A percentile compares a stretch with the other conserved stretches of the same genome.
Evolutionary conservation across 2,888 invertebrate genomes (phyloP).

Genomic region (Clostera curtula): DNA sequence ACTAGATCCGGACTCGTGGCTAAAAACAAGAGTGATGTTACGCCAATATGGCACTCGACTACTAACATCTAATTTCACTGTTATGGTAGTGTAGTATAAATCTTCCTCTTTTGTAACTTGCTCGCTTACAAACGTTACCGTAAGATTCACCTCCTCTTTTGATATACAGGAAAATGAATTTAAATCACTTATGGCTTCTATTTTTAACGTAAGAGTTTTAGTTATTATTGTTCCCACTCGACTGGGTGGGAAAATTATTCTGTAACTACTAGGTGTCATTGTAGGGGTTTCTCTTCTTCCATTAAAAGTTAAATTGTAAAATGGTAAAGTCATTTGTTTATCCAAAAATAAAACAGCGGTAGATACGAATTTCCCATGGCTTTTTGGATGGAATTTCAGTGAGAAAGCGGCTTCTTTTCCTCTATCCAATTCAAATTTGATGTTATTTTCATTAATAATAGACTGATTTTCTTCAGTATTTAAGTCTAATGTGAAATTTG

Average conservation of each 20-base stretch:
- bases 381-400: slow-evolving; percentile 53
- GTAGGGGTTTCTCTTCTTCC: slow-evolving; percentile 42
- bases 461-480: slow-evolving; percentile 30
- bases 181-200: slow-evolving; percentile 33
- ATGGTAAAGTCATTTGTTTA: slow-evolving; percentile 50
- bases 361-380: slow-evolving; percentile 47
- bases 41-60: slow-evolving; percentile 30
- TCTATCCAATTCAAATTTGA: slow-evolving; percentile 49
- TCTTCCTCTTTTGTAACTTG: slow-evolving; percentile 23
- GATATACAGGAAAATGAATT: slow-evolving; percentile 38
- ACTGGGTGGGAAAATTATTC: slow-evolving; percentile 56
- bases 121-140: slow-evolving; percentile 29
- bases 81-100: slow-evolving; percentile 29
- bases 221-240: slow-evolving; percentile 31
- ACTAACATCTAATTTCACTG: slow-evolving; percentile 36
- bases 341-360: slow-evolving; percentile 55
- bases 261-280: slow-evolving; percentile 40
- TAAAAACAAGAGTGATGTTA: slow-evolving; percentile 36
- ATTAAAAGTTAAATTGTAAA: slow-evolving; percentile 54
- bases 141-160: slow-evolving; percentile 37
- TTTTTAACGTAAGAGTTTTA: slow-evolving; percentile 33
- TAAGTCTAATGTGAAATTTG: slow-evolving; percentile 45
- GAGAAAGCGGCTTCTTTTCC: slow-evolving; percentile 29
- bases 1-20: slow-evolving; percentile 40
- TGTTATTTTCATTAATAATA: slow-evolving; percentile 36